phyloP scores from a whole-genome alignment of 1,140 invertebrate genomes.

The Drosophila yakuba region DNA sequence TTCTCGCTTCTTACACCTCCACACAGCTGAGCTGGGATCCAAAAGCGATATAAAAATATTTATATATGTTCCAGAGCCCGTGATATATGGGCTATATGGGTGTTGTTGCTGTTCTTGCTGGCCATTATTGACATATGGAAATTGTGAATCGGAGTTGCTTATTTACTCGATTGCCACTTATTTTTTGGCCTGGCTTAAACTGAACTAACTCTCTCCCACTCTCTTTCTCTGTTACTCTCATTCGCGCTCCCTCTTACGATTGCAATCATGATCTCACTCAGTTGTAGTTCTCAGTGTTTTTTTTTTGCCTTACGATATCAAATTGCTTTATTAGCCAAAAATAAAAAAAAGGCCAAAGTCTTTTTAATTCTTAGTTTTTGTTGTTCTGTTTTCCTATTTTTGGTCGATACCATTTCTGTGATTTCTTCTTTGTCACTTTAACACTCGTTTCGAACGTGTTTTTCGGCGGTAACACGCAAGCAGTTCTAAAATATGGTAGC shows the following conservation, averaged over 20 bases:
- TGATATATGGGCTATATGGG: slow-evolving; percentile 48
- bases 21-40: slow-evolving; percentile 35
- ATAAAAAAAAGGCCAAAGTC: slow-evolving; percentile 56
- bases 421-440: slow-evolving; percentile 50
- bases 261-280: slow-evolving; percentile 67
- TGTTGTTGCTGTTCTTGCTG: slow-evolving; percentile 36
- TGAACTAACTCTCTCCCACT: slow-evolving; percentile 22
- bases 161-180: slow-evolving; percentile 14
- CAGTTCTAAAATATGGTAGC: slow-evolving; percentile 42
- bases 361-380: slow-evolving; percentile 51
- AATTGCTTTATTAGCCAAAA: slow-evolving; percentile 79
- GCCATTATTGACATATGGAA: slow-evolving; percentile 58
- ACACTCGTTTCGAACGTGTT: slow-evolving; percentile 68
- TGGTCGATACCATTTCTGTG: slow-evolving; percentile 51
- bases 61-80: slow-evolving; percentile 20
- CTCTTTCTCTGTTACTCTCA: slow-evolving; percentile 7
- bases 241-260: slow-evolving; percentile 9
- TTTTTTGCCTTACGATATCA: slow-evolving; percentile 68
- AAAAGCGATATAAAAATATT: slow-evolving; percentile 40
- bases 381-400: slow-evolving; percentile 27
- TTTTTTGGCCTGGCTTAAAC: slow-evolving; percentile 58
- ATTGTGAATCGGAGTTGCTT: slow-evolving; percentile 3
- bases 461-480: slow-evolving; percentile 56
- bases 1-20: slow-evolving; percentile 61
- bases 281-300: slow-evolving; percentile 46